phyloP scores from a whole-genome alignment of 37 sponge, comb jelly and placozoan species.

The Oscarella lobularis region DNA sequence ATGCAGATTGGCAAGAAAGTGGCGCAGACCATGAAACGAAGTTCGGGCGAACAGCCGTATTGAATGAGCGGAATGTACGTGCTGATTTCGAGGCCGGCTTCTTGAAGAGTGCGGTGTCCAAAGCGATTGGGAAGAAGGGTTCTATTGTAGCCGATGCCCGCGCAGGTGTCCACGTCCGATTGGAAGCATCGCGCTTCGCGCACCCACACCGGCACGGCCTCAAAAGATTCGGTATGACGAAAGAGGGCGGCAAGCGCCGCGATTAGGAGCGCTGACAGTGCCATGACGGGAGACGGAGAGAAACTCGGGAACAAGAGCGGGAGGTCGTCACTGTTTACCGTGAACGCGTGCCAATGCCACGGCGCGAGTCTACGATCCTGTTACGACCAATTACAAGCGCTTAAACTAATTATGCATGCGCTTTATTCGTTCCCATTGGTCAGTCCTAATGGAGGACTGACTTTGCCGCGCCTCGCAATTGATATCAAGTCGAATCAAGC shows the following conservation, averaged over 20 bases:
- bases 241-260: too few relatives aligned
- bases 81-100: slow-evolving; percentile 1
- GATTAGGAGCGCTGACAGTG: too few relatives aligned
- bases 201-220: background rate
- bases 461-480: too few relatives aligned
- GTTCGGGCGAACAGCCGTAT: slow-evolving; percentile 8
- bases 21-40: slow-evolving; percentile 27
- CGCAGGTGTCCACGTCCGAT: background rate
- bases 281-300: too few relatives aligned
- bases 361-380: too few relatives aligned
- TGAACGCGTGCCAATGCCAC: background rate
- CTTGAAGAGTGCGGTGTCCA: slow-evolving; percentile 1
- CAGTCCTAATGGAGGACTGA: too few relatives aligned
- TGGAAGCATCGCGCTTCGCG: background rate
- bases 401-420: too few relatives aligned
- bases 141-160: background rate
- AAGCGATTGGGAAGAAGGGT: background rate
- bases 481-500: too few relatives aligned
- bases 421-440: too few relatives aligned
- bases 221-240: background rate
- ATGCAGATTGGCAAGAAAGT: slow-evolving; percentile 25
- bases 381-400: too few relatives aligned
- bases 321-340: slow-evolving; percentile 3
- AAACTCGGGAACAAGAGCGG: too few relatives aligned
- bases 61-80: slow-evolving; percentile 7